Evolutionary conservation across 1,140 invertebrate genomes (phyloP), one percentile per base, ranked within the genome.

Genomic region (Bathynomus jamesi): DNA sequence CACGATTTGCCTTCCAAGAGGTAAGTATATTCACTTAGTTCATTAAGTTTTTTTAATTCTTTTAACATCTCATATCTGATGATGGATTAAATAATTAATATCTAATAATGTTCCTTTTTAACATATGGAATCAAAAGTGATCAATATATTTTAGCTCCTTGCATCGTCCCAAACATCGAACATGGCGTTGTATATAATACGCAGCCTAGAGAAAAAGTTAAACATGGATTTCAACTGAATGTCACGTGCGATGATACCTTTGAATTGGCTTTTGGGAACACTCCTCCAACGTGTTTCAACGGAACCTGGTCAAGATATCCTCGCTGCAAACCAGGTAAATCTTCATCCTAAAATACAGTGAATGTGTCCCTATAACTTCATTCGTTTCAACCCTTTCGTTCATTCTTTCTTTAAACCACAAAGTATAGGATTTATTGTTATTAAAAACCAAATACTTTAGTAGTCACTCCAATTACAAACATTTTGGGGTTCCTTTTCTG

Each of bases 271-370:
- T 85, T 88, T 5, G 88, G 88, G 7, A 90, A 89, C 76, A 87
- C 87, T 61, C 87, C 87, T 0, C 87, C 90, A 0, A 87, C 92
- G 0, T 99, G 96, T 79, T 91, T 94, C 80, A 98, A 98, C 80
- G 95, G 95, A 8, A 96, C 94, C 0, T 99, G 95, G 95, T 91
- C 91, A 0, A 90, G 95, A 77, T 91, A 96, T 74, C 96, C 95
- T 0, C 87, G 87, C 63, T 98, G 95, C 83, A 87, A 90, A 65
- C 94, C 95, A 29, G 92, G 92, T 78, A 86, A n/a, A n/a, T n/a
- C 24, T 10, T 28, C 24, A 25, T 2, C 24, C 8, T 24, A n/a
- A n/a, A n/a, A n/a, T n/a, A n/a, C n/a, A n/a, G n/a, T n/a, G n/a
- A n/a, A n/a, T n/a, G n/a, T n/a, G n/a, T 53, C 11, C 1, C 2